phyloP scores from a whole-genome alignment of 2,113 vertebrate species.

The Mus musculus region GRCm39 chr7:74271501-74272000 shows the following conservation, averaged over 20 bases:
- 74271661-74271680: not conserved
- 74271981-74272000: not conserved
- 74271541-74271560: not conserved
- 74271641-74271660: not conserved
- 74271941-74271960: not conserved
- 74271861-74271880: not conserved
- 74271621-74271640: not conserved
- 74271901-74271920: not conserved
- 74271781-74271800: not conserved
- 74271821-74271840: not conserved
- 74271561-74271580: not conserved
- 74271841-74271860: not conserved
- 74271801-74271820: too few species aligned
- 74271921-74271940: not conserved
- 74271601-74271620: not conserved
- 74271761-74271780: not conserved
- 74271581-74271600: not conserved
- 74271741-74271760: not conserved
- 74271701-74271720: not conserved
- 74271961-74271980: not conserved
- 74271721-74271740: not conserved
- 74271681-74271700: not conserved
- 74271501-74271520: not conserved
- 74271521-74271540: not conserved
- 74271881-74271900: not conserved